Evolutionary conservation across 2,113 vertebrate genomes (phyloP).

Genomic region (Phyllostomus hastatus): DNA sequence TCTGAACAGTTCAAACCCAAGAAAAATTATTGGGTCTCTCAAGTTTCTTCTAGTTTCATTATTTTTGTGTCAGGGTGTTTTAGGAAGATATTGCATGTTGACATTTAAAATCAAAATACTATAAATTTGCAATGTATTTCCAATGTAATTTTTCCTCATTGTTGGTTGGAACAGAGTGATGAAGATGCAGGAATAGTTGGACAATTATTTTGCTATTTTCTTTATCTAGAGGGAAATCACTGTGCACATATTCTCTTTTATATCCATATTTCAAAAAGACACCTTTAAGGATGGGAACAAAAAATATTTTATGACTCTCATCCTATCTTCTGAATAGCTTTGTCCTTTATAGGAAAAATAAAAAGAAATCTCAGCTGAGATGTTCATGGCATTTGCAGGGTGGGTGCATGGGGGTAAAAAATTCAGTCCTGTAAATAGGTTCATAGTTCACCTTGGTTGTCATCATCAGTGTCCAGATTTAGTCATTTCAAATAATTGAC

Average conservation of each 20-base stretch:
- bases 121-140: not conserved
- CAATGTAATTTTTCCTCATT: not conserved
- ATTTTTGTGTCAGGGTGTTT: not conserved
- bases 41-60: not conserved
- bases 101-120: constrained; percentile 21
- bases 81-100: not conserved
- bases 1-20: not conserved
- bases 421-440: not conserved
- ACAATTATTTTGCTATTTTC: not conserved
- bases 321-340: not conserved
- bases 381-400: not conserved
- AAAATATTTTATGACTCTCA: not conserved
- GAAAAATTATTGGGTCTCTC: not conserved
- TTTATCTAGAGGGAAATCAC: not conserved
- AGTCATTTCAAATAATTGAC: not conserved
- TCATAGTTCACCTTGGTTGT: not conserved
- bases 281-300: not conserved
- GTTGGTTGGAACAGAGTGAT: not conserved
- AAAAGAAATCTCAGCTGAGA: not conserved
- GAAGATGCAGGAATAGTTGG: not conserved
- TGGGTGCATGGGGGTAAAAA: not conserved
- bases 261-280: not conserved
- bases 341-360: not conserved
- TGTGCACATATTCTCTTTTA: not conserved
- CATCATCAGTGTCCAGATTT: not conserved